These are phyloP conservation scores for Eonycteris spelaea DNA, from an alignment of 2,113 vertebrate genomes.

Conservation along the genomic window DNA sequence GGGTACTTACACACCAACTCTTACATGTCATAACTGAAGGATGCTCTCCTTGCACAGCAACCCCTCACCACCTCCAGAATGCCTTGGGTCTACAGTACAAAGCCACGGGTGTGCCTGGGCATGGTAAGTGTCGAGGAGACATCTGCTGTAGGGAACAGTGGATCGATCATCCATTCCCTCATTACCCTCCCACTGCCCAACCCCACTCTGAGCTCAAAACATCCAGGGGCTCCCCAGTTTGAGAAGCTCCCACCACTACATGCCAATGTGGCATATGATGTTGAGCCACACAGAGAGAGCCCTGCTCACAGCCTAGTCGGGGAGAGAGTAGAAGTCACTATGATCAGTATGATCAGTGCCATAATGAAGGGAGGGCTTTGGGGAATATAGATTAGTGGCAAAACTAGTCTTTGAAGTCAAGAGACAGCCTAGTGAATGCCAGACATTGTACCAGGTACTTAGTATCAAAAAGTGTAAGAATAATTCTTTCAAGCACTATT, in stretches of 20 bases:
- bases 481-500: background rate
- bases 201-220: background rate
- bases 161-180: fast-evolving
- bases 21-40: background rate
- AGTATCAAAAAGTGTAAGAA: background rate
- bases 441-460: background rate
- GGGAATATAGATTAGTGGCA: background rate
- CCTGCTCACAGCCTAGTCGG: background rate
- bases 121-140: fast-evolving
- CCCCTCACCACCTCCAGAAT: background rate
- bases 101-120: background rate
- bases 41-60: fast-evolving
- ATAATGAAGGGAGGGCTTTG: too few relatives aligned
- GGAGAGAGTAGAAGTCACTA: background rate
- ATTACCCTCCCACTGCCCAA: background rate
- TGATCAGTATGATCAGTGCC: too few relatives aligned
- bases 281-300: background rate
- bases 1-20: background rate
- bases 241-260: background rate
- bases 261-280: background rate
- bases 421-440: background rate
- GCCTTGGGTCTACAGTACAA: fast-evolving
- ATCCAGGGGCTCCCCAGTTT: background rate
- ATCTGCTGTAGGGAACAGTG: background rate
- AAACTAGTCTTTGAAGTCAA: background rate